Percentiles rank a stretch among this genome's conserved stretches.
phyloP scores from a whole-genome alignment of 2,797 vertebrate genomes.

The Ptychadena robeensis region DNA sequence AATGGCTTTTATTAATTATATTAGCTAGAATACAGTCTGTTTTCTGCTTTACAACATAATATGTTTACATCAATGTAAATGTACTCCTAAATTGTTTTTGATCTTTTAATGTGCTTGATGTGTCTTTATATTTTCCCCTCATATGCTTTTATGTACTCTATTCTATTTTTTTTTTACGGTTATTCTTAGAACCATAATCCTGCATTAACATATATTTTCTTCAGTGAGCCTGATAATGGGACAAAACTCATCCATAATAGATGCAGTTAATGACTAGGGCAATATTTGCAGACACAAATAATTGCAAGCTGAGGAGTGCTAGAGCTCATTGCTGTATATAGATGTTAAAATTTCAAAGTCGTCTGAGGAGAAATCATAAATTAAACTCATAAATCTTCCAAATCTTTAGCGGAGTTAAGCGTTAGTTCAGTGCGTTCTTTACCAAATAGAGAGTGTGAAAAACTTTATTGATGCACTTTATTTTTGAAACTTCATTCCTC shows the following conservation, averaged over 20 bases:
- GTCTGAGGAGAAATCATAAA: constrained; percentile 61
- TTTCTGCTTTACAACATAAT: constrained; percentile 30
- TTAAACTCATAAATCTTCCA: constrained; percentile 62
- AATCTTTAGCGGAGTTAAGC: constrained; percentile 53
- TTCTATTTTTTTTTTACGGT: constrained; percentile 3
- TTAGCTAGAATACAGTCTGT: constrained; percentile 23
- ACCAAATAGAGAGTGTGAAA: constrained; percentile 31
- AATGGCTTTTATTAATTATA: constrained; percentile 43
- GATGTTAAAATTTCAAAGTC: constrained; percentile 58
- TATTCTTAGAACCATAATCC: constrained; percentile 42
- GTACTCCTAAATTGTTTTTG: constrained; percentile 22
- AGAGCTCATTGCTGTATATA: constrained; percentile 56
- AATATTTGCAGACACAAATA: constrained; percentile 63
- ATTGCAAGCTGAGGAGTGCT: constrained; percentile 59
- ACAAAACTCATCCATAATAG: constrained; percentile 57
- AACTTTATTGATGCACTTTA: constrained; percentile 43
- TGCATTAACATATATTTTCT: constrained; percentile 55
- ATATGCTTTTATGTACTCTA: constrained; percentile 18
- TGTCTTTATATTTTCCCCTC: constrained; percentile 24
- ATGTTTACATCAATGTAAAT: constrained; percentile 27
- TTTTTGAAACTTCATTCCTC: constrained; percentile 2
- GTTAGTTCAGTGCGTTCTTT: constrained; percentile 42
- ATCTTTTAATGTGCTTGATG: constrained; percentile 43
- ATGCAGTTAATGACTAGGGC: constrained; percentile 60
- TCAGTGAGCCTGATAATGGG: constrained; percentile 52